Conservation (phyloP, 2,888 invertebrate species). For the Exocentrus adspersus region DNA sequence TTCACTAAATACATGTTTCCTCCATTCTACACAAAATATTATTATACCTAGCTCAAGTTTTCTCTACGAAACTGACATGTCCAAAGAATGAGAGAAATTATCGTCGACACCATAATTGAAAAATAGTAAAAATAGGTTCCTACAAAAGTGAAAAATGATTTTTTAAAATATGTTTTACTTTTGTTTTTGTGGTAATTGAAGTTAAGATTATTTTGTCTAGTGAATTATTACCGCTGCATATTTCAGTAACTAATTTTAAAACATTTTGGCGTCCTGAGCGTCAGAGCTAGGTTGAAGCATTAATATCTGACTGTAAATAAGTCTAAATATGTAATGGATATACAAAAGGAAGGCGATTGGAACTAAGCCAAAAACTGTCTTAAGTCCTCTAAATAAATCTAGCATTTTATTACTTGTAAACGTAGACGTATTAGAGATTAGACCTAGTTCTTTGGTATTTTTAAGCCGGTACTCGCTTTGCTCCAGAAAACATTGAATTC, state of each 20-base stretch:
- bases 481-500: neutral
- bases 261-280: neutral
- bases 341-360: slow-evolving; percentile 11
- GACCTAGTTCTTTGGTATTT: neutral
- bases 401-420: slow-evolving; percentile 15
- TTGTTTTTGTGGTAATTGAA: too few relatives aligned
- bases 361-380: slow-evolving; percentile 14
- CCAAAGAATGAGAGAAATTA: too few relatives aligned
- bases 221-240: neutral
- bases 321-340: slow-evolving; percentile 16
- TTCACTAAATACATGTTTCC: too few relatives aligned
- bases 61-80: too few relatives aligned
- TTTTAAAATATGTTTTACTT: too few relatives aligned
- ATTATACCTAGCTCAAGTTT: too few relatives aligned
- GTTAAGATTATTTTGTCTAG: neutral
- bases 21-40: too few relatives aligned
- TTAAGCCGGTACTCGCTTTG: neutral
- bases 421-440: slow-evolving; percentile 6
- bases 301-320: slow-evolving; percentile 8
- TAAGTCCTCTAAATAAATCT: slow-evolving; percentile 16
- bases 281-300: neutral
- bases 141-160: too few relatives aligned
- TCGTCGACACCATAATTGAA: too few relatives aligned
- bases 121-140: too few relatives aligned
- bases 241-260: neutral